A percentile compares a stretch with the other conserved stretches of the same genome.
Evolutionary conservation across 2,113 vertebrate genomes (phyloP).

Genomic region (Chaetura pelagica): DNA sequence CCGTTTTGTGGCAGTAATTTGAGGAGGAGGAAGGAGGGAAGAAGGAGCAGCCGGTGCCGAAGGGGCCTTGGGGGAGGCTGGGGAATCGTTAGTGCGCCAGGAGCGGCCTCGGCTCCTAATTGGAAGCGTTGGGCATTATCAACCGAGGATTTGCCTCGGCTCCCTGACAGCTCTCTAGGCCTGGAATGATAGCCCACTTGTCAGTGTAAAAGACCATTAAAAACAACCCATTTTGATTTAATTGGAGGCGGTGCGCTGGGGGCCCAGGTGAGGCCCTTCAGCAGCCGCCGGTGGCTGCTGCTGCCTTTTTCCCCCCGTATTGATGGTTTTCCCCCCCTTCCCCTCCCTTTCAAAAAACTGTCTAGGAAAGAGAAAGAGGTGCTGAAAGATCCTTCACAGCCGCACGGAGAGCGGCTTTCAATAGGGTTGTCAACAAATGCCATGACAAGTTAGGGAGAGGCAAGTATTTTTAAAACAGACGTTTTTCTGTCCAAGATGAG

Average conservation of each 20-base stretch:
- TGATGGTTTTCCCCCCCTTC: background rate
- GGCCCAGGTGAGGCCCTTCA: constrained; percentile 86
- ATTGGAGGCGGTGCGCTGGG: constrained; percentile 93
- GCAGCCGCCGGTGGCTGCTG: constrained; percentile 68
- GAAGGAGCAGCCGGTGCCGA: constrained; percentile 73
- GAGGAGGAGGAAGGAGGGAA: constrained; percentile 79
- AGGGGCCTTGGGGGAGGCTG: constrained; percentile 85
- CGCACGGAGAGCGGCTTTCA: constrained; percentile 49
- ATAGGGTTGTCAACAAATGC: constrained; percentile 75
- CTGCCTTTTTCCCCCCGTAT: constrained; percentile 59
- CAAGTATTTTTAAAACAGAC: constrained; percentile 62
- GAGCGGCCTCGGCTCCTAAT: constrained; percentile 93
- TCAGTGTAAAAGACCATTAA: constrained; percentile 99
- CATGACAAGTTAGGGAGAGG: constrained; percentile 55
- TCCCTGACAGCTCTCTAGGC: constrained; percentile 97
- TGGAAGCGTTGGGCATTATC: constrained; percentile 99
- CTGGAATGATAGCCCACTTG: constrained; percentile 99
- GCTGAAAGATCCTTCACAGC: constrained; percentile 55
- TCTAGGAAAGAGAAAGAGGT: constrained; percentile 68
- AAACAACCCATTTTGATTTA: constrained; percentile 99
- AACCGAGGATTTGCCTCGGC: constrained; percentile 95
- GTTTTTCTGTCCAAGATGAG: constrained; percentile 52
- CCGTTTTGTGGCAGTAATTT: constrained; percentile 99
- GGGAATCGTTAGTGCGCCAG: constrained; percentile 93
- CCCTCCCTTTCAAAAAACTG: constrained; percentile 73